These are phyloP conservation scores for Leptobrachium ailaonicum DNA, from an alignment of 2,113 vertebrate genomes.

Conservation along the genomic window DNA sequence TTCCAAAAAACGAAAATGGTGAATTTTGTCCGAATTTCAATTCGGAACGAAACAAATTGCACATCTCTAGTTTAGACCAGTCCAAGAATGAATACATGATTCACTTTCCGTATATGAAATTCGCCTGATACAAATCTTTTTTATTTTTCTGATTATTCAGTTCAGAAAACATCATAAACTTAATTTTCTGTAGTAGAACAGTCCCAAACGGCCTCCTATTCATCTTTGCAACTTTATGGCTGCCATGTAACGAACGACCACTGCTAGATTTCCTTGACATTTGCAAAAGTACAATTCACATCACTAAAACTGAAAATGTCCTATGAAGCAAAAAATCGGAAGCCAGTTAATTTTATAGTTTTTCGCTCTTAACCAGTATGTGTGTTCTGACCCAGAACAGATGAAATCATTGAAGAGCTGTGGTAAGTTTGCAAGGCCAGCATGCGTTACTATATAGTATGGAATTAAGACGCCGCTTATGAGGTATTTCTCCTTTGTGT, in stretches of 20 bases:
- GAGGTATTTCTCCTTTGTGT: not conserved
- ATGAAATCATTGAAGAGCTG: slow-evolving; percentile 17
- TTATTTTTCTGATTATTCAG: no score
- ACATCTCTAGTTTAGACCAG: no score
- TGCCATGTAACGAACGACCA: not conserved
- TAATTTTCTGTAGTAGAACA: no score
- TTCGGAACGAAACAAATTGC: no score
- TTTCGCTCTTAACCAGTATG: slow-evolving; percentile 17
- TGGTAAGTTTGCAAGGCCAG: slow-evolving; percentile 11
- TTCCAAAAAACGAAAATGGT: no score
- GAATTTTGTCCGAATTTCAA: no score
- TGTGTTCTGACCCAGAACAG: slow-evolving; percentile 31
- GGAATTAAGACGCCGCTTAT: not conserved
- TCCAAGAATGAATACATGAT: no score
- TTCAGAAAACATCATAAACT: no score
- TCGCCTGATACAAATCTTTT: no score
- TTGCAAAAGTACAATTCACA: not conserved
- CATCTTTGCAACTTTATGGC: not conserved
- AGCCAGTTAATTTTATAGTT: slow-evolving; percentile 22
- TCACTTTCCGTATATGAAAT: no score
- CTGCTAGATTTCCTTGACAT: slow-evolving; percentile 21
- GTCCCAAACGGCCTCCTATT: no score
- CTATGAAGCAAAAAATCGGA: slow-evolving; percentile 20
- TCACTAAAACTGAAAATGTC: slow-evolving; percentile 12
- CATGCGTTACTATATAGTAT: not conserved